Evolutionary conservation across 2,113 vertebrate species (phyloP).

Genomic region (Forbesichthys papilliferus): DNA sequence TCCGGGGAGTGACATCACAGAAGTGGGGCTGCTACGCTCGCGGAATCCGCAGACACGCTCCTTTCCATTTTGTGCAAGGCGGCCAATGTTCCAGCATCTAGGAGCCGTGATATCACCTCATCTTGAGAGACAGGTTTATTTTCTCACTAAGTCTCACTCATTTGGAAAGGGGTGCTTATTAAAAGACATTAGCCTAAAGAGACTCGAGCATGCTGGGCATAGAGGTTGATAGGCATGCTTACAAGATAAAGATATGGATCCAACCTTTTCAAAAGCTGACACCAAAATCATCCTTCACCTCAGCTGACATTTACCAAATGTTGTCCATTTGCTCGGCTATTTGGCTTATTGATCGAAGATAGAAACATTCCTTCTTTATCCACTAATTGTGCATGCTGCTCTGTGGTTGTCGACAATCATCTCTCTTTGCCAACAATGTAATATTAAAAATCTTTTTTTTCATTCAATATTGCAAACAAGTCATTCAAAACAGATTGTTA

Average conservation of each 20-base stretch:
- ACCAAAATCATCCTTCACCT: slow-evolving; percentile 51
- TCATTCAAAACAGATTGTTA: slow-evolving; percentile 27
- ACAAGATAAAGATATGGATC: slow-evolving; percentile 65
- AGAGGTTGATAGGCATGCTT: slow-evolving; percentile 39
- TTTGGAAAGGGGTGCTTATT: slow-evolving; percentile 33
- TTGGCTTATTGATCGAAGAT: slow-evolving; percentile 51
- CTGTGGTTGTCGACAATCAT: slow-evolving; percentile 36
- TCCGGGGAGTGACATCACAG: slow-evolving; percentile 46
- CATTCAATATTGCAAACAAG: slow-evolving; percentile 41
- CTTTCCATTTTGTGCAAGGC: slow-evolving; percentile 46
- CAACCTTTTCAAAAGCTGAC: slow-evolving; percentile 60
- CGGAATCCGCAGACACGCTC: slow-evolving; percentile 38
- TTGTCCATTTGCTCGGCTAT: slow-evolving; percentile 54
- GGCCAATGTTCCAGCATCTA: slow-evolving; percentile 46
- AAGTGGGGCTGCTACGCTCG: no score
- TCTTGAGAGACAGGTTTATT: slow-evolving; percentile 34
- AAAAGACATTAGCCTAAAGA: no score
- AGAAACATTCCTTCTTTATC: slow-evolving; percentile 16
- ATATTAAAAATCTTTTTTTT: slow-evolving; percentile 27
- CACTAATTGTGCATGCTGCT: slow-evolving; percentile 20
- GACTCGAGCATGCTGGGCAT: not conserved
- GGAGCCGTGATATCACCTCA: slow-evolving; percentile 27
- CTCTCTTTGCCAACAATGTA: slow-evolving; percentile 43
- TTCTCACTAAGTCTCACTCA: slow-evolving; percentile 28
- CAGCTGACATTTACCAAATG: slow-evolving; percentile 62